Base-by-base conservation (phyloP, 2,888 invertebrate genomes). In the Macroteleia sp. region DNA sequence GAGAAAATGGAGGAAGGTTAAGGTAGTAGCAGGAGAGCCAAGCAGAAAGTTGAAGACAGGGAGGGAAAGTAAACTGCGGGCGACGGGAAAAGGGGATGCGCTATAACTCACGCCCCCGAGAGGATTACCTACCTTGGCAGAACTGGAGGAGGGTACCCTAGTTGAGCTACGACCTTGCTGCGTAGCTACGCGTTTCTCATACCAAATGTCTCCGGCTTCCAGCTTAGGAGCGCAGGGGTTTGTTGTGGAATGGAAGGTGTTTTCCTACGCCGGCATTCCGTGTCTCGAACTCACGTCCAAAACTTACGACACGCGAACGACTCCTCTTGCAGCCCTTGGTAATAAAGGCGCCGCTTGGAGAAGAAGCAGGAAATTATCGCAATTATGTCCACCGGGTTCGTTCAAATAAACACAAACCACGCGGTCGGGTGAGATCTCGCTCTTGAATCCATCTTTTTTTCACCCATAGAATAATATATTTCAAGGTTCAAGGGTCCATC, bases 171-270 rank as follows among this genome's bases (percentile, higher is more conserved):
- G 90, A 85, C 88, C 87, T 91, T 88, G 87, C 90, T 91, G 90
- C 90, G 91, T 90, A 90, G 88, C 90, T 91, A 91, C 91, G 91
- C 91, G 91, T 91, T 90, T 88, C 91, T 91, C 90, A 91, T 91
- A 91, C 91, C 88, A 85, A 91, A 87, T 89, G 89, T 90, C 89
- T 88, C 89, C 88, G 87, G 82, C 79, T 81, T 79, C 50, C 78
- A 79, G 70, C 52, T 83, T 85, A 85, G 86, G 64, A 52, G 84
- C 86, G 82, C 85, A 84, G 83, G 80, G 85, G 85, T 86, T 85
- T 85, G 83, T 83, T 82, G 85, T 81, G 84, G 81, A 81, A 81
- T 82, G 82, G 81, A 82, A 79, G 74, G 74, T 78, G 78, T 76
- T 80, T 82, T 73, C 75, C 77, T 66, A 48, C 62, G 75, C 69